Evolutionary conservation across 2,113 vertebrate genomes (phyloP).

Genomic region (Cnemophilus loriae): DNA sequence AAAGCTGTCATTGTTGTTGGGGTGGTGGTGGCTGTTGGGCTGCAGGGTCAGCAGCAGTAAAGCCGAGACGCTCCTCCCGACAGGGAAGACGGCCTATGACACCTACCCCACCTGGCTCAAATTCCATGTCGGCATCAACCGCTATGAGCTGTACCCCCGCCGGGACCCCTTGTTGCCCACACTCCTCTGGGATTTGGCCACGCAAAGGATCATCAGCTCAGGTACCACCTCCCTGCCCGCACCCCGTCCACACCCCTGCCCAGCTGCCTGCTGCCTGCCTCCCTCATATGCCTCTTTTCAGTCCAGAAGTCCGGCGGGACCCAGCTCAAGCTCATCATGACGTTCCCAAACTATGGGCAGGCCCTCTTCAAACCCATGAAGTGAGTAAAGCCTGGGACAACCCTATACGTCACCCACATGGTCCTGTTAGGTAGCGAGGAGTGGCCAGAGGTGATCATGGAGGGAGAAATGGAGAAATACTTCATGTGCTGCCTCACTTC

Average conservation of each 20-base stretch:
- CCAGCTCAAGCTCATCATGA: slow-evolving; percentile 79
- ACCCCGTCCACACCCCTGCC: neutral
- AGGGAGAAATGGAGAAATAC: neutral
- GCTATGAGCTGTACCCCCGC: slow-evolving; percentile 76
- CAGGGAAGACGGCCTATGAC: slow-evolving; percentile 61
- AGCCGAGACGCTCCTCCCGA: slow-evolving; percentile 56
- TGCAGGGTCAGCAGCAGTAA: slow-evolving; percentile 73
- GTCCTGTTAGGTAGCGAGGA: neutral
- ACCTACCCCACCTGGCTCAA: slow-evolving; percentile 76
- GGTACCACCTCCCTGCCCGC: slow-evolving; percentile 26
- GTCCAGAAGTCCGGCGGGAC: slow-evolving; percentile 81
- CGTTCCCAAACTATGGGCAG: slow-evolving; percentile 75
- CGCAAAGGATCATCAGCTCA: slow-evolving; percentile 64
- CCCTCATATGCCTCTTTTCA: slow-evolving; percentile 22
- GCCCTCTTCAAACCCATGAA: slow-evolving; percentile 83
- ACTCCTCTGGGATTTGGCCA: slow-evolving; percentile 69
- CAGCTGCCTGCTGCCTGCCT: neutral
- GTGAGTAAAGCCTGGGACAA: slow-evolving; percentile 59
- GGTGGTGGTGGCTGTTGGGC: neutral
- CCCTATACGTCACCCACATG: accelerated
- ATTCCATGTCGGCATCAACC: slow-evolving; percentile 79
- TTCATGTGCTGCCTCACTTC: accelerated
- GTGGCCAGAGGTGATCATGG: neutral
- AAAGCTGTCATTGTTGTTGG: slow-evolving; percentile 15
- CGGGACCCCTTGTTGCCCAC: slow-evolving; percentile 61